Conservation (phyloP, 2,113 vertebrate genomes). For the Platichthys flesus region DNA sequence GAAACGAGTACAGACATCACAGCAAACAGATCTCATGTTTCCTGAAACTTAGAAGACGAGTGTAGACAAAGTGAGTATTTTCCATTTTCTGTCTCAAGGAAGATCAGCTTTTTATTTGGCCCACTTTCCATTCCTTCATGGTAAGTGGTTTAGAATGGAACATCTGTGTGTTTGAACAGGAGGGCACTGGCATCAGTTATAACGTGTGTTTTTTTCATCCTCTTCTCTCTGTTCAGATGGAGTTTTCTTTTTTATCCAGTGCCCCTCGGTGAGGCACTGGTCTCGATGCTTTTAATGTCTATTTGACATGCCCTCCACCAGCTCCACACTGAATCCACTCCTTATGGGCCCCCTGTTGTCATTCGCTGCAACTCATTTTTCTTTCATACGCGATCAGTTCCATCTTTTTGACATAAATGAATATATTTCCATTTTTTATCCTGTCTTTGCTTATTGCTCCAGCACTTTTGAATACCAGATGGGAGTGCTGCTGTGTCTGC, state of each 20-base stretch:
- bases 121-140: conserved; percentile 17
- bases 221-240: too few relatives aligned
- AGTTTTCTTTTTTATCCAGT: neutral
- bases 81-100: conserved; percentile 20
- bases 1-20: conserved; percentile 13
- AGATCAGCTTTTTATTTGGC: conserved; percentile 15
- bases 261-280: conserved; percentile 25
- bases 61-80: conserved; percentile 25
- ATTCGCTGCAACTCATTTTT: conserved; percentile 41
- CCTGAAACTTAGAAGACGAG: neutral
- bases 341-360: conserved; percentile 45
- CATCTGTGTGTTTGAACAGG: conserved; percentile 48
- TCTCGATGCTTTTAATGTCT: conserved; percentile 51
- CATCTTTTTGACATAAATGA: conserved; percentile 41
- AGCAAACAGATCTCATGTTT: conserved; percentile 4
- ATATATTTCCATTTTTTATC: conserved; percentile 37
- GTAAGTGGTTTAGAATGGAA: conserved; percentile 44
- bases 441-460: conserved; percentile 14
- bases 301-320: conserved; percentile 52
- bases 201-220: neutral
- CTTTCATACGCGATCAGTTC: conserved; percentile 24
- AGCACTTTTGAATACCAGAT: conserved; percentile 13
- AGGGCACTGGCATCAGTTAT: conserved; percentile 54
- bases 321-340: conserved; percentile 28
- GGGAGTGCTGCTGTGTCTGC: neutral